These are phyloP conservation scores for Spilosoma lubricipeda DNA, from an alignment of 2,888 invertebrate species.

Conservation along the genomic window DNA sequence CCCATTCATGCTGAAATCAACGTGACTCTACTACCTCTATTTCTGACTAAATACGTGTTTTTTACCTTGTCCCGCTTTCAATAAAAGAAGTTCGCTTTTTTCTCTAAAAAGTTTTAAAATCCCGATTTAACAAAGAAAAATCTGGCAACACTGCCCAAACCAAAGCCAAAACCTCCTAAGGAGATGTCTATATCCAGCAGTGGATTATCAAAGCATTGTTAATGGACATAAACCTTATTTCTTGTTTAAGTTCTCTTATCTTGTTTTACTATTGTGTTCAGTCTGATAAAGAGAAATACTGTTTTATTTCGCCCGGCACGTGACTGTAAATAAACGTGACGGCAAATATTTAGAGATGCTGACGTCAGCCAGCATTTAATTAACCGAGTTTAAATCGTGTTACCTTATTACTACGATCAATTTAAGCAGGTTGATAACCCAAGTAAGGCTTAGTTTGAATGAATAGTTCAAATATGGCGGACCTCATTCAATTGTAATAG, in stretches of 20 bases:
- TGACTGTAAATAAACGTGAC: background rate
- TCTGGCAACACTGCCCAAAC: too few relatives aligned
- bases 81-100: too few relatives aligned
- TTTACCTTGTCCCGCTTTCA: too few relatives aligned
- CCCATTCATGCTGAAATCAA: too few relatives aligned
- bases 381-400: constrained; percentile 2
- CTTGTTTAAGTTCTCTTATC: background rate
- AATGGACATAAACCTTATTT: background rate
- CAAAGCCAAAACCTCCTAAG: too few relatives aligned
- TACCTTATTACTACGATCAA: background rate
- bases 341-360: background rate
- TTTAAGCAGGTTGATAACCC: background rate
- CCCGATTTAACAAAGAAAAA: too few relatives aligned
- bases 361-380: background rate
- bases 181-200: too few relatives aligned
- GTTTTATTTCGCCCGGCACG: background rate
- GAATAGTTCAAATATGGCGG: too few relatives aligned
- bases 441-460: background rate
- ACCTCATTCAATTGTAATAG: background rate
- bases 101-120: too few relatives aligned
- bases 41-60: too few relatives aligned
- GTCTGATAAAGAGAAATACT: background rate
- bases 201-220: background rate
- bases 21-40: too few relatives aligned
- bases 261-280: background rate